Evolutionary conservation across 2,888 invertebrate genomes (phyloP).

Genomic region (Monopis laevigella): DNA sequence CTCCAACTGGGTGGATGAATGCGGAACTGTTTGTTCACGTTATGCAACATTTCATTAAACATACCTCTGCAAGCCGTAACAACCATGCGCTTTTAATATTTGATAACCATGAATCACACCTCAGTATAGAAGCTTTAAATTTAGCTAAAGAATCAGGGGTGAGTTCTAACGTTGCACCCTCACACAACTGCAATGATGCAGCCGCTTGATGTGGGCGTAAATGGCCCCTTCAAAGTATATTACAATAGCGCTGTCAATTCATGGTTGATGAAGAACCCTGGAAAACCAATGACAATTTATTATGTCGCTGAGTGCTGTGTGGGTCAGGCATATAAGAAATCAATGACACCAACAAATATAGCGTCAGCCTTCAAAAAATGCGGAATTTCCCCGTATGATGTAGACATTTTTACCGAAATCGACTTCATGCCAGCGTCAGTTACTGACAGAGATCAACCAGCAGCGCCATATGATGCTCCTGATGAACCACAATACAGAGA

Average conservation of each 20-base stretch:
- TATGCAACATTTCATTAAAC: background rate
- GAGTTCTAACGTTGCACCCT: background rate
- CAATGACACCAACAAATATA: background rate
- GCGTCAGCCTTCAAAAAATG: too few species aligned
- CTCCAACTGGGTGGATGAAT: background rate
- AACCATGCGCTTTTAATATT: background rate
- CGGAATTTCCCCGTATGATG: background rate
- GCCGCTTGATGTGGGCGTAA: too few species aligned
- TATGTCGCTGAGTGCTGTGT: slow-evolving; percentile 1
- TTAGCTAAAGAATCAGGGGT: background rate
- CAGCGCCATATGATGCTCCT: background rate
- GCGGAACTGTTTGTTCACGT: background rate
- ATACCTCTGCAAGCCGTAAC: background rate
- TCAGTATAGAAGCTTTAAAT: background rate
- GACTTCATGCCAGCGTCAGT: background rate
- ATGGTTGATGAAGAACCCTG: too few species aligned
- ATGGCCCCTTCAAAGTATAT: too few species aligned
- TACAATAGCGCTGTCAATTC: too few species aligned
- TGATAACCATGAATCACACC: background rate
- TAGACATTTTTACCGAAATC: too few species aligned
- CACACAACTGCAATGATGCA: too few species aligned
- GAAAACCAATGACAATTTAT: too few species aligned
- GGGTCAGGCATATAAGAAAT: slow-evolving; percentile 1
- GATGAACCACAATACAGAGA: background rate
- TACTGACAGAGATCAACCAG: background rate